Percentiles rank a stretch among this genome's conserved stretches.
Conservation (phyloP, 2,888 invertebrate genomes). For the Cataglyphis livida region DNA sequence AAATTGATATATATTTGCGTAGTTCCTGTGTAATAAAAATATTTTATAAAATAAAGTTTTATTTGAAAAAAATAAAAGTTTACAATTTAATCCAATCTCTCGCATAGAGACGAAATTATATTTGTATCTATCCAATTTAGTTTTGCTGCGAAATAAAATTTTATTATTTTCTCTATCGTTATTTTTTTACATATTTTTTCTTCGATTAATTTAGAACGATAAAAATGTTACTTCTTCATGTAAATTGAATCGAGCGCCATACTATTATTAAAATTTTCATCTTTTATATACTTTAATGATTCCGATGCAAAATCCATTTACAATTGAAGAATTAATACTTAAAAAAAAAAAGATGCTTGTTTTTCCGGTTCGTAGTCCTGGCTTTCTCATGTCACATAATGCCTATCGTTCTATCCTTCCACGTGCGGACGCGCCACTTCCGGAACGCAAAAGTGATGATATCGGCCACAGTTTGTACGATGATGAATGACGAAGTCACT, state of each 20-base stretch:
- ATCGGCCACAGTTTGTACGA: conserved; percentile 36
- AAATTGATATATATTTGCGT: background rate
- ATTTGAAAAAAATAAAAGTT: conserved; percentile 16
- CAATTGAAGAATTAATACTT: background rate
- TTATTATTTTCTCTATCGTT: background rate
- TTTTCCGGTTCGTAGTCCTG: conserved; percentile 35
- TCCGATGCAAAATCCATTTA: background rate
- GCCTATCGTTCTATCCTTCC: background rate
- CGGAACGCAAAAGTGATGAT: conserved; percentile 35
- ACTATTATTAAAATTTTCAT: background rate
- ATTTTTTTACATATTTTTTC: background rate
- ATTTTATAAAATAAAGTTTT: background rate
- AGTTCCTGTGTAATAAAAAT: background rate
- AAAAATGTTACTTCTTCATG: background rate
- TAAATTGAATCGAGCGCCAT: background rate
- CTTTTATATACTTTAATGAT: conserved; percentile 16
- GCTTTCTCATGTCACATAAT: background rate
- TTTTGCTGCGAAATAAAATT: background rate
- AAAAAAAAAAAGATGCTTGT: background rate
- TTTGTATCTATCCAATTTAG: background rate
- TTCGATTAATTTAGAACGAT: background rate
- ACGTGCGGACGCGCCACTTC: conserved; percentile 15
- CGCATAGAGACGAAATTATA: background rate
- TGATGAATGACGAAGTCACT: conserved; percentile 52
- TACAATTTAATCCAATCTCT: conserved; percentile 3